These are phyloP conservation scores for Alcis repandata DNA, from an alignment of 2,888 invertebrate genomes.

Conservation along the genomic window DNA sequence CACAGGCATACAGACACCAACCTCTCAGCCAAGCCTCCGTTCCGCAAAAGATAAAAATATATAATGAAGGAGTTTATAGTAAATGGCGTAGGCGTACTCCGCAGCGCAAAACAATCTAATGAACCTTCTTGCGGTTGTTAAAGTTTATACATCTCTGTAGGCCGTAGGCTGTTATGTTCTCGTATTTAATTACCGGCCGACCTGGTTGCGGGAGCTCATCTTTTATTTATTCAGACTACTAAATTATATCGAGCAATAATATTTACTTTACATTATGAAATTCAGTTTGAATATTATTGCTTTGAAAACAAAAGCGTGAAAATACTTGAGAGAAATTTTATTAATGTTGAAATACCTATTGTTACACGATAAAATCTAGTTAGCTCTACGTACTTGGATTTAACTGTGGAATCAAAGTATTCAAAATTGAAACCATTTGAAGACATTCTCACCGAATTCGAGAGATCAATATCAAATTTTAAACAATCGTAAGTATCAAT, in stretches of 20 bases:
- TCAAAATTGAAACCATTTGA: background rate
- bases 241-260: slow-evolving; percentile 4
- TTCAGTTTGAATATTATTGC: too few species aligned
- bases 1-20: too few species aligned
- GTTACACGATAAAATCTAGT: background rate
- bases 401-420: background rate
- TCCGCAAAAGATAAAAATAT: background rate
- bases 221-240: background rate
- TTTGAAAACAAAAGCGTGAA: too few species aligned
- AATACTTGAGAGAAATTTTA: too few species aligned
- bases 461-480: background rate
- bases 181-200: slow-evolving; percentile 5
- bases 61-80: background rate
- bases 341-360: background rate
- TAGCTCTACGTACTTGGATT: background rate
- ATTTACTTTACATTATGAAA: slow-evolving; percentile 3
- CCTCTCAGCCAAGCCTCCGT: too few species aligned
- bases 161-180: background rate
- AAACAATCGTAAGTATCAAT: background rate
- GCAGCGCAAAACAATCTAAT: background rate
- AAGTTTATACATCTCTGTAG: background rate
- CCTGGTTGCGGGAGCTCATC: background rate
- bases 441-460: slow-evolving; percentile 1
- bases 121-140: background rate
- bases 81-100: slow-evolving; percentile 6